A percentile compares a stretch with the other conserved stretches of the same genome.
phyloP scores from a whole-genome alignment of 2,113 vertebrate genomes.

The Anhinga rufa region DNA sequence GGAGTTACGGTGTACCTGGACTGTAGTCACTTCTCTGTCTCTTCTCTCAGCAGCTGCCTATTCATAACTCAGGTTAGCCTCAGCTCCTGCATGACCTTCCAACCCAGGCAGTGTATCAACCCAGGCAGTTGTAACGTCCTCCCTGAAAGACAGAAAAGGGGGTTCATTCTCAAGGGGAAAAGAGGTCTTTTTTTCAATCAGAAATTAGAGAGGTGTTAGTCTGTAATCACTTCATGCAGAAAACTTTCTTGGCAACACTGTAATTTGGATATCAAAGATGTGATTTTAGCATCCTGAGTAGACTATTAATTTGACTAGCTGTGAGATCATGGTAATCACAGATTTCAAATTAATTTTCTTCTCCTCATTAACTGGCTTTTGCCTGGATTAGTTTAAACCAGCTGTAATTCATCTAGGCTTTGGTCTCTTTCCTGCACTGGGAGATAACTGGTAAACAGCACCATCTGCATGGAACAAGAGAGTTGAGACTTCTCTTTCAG shows the following conservation, averaged over 20 bases:
- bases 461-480: slow-evolving; percentile 22
- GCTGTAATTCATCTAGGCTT: slow-evolving; percentile 12
- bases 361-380: slow-evolving; percentile 33
- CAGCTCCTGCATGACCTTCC: not conserved
- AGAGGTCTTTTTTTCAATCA: not conserved
- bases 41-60: not conserved
- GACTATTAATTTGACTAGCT: not conserved
- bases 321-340: not conserved
- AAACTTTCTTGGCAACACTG: not conserved
- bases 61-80: not conserved
- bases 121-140: not conserved
- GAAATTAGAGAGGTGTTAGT: not conserved
- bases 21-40: not conserved
- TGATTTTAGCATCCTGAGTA: not conserved
- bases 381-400: slow-evolving; percentile 12
- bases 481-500: not conserved
- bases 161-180: not conserved
- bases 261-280: not conserved
- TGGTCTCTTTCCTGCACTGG: slow-evolving; percentile 1
- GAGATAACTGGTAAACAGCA: slow-evolving; percentile 41
- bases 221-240: not conserved
- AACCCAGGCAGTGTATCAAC: not conserved
- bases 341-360: not conserved
- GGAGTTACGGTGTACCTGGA: not conserved
- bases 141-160: not conserved